phyloP scores from a whole-genome alignment of 2,888 invertebrate genomes.

The Macaria liturata region DNA sequence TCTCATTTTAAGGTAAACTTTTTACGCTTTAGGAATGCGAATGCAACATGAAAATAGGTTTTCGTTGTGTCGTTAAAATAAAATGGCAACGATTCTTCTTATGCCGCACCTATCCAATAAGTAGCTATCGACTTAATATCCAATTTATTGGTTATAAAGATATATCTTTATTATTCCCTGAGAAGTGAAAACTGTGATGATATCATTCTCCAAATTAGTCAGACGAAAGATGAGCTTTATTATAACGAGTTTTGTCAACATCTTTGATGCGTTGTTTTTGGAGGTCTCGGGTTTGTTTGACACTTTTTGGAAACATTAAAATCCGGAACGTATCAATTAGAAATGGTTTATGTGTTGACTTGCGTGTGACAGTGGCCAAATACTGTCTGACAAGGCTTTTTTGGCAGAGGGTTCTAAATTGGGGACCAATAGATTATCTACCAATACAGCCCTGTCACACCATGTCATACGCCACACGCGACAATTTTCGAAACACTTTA shows the following conservation, averaged over 20 bases:
- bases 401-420: too few relatives aligned
- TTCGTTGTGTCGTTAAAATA: too few relatives aligned
- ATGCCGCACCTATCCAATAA: too few relatives aligned
- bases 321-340: conserved; percentile 14
- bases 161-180: too few relatives aligned
- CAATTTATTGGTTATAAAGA: too few relatives aligned
- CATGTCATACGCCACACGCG: conserved; percentile 8
- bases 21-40: too few relatives aligned
- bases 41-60: too few relatives aligned
- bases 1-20: too few relatives aligned
- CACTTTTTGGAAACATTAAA: conserved; percentile 9
- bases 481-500: conserved; percentile 19
- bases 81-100: too few relatives aligned
- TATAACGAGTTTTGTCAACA: conserved; percentile 8
- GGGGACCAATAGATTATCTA: too few relatives aligned
- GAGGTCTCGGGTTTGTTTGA: conserved; percentile 4
- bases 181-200: conserved; percentile 9
- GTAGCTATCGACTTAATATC: too few relatives aligned
- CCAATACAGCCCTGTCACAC: neutral
- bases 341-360: conserved; percentile 11
- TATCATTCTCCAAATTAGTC: conserved; percentile 8
- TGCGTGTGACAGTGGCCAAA: conserved; percentile 10
- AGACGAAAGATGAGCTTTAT: conserved; percentile 9
- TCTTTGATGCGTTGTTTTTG: neutral
- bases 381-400: too few relatives aligned